Percentiles rank a stretch among this genome's conserved stretches.
Conservation (phyloP, 1,140 invertebrate genomes). For the Cyphomyrmex costatus region DNA sequence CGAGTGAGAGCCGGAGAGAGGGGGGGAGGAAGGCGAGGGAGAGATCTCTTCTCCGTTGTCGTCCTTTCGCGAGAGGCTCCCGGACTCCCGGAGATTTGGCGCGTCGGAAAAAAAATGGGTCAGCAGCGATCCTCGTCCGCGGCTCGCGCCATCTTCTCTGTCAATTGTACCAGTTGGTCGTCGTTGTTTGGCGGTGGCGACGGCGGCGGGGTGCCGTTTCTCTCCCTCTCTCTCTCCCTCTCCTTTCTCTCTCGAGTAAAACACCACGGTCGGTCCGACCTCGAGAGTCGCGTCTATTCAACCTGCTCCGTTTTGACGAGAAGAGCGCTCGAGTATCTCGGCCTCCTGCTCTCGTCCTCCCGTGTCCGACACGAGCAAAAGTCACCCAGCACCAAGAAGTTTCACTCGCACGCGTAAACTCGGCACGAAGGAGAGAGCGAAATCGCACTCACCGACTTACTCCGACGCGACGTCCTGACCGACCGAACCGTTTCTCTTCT, state of each 20-base stretch:
- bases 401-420: constrained; percentile 6
- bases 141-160: constrained; percentile 82
- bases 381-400: background rate
- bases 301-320: background rate
- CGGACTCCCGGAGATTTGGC: constrained; percentile 52
- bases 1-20: constrained; percentile 63
- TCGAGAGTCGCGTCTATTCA: background rate
- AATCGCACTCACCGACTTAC: background rate
- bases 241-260: constrained; percentile 18
- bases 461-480: constrained; percentile 12
- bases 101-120: constrained; percentile 80
- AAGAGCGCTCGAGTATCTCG: background rate
- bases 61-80: constrained; percentile 22
- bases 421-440: background rate
- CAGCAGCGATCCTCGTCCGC: constrained; percentile 81
- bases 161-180: constrained; percentile 76
- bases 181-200: constrained; percentile 56
- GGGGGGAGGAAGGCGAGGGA: constrained; percentile 52
- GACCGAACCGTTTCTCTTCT: background rate
- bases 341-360: background rate
- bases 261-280: background rate
- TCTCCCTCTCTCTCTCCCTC: constrained; percentile 21
- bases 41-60: constrained; percentile 44
- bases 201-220: constrained; percentile 62
- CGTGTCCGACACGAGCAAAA: background rate